These are phyloP conservation scores for Cryptomyrus ogoouensis DNA, from an alignment of 2,113 vertebrate genomes.

Conservation along the genomic window DNA sequence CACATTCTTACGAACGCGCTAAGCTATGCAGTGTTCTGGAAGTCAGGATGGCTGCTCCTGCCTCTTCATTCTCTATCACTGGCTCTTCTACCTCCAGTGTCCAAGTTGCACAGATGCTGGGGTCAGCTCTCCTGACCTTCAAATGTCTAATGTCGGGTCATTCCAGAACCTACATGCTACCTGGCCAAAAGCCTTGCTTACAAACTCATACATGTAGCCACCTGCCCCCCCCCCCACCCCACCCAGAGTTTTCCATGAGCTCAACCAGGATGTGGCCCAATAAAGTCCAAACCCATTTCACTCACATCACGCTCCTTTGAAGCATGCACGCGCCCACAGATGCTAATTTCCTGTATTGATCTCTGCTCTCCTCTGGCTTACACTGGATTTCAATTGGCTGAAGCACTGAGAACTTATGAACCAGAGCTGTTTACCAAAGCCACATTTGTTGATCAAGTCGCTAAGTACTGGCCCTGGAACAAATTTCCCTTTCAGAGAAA, in stretches of 20 bases:
- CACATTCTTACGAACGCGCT: neutral
- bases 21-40: neutral
- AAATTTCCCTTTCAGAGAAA: conserved; percentile 20
- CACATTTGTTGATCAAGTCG: neutral
- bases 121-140: neutral
- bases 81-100: neutral
- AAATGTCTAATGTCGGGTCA: neutral
- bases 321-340: conserved; percentile 21
- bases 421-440: conserved; percentile 23
- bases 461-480: neutral
- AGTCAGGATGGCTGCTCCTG: neutral
- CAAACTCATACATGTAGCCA: neutral
- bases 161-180: neutral
- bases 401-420: conserved; percentile 24
- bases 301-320: conserved; percentile 20
- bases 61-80: neutral
- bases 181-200: neutral
- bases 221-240: neutral
- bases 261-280: neutral
- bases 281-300: conserved; percentile 17
- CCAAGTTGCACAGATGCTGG: neutral
- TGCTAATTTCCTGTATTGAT: conserved; percentile 31
- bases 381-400: conserved; percentile 26
- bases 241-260: neutral
- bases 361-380: conserved; percentile 19